Evolutionary conservation across 53 echinoderm and acorn worm species (phyloP).

Genomic region (Mesocentrotus franciscanus): DNA sequence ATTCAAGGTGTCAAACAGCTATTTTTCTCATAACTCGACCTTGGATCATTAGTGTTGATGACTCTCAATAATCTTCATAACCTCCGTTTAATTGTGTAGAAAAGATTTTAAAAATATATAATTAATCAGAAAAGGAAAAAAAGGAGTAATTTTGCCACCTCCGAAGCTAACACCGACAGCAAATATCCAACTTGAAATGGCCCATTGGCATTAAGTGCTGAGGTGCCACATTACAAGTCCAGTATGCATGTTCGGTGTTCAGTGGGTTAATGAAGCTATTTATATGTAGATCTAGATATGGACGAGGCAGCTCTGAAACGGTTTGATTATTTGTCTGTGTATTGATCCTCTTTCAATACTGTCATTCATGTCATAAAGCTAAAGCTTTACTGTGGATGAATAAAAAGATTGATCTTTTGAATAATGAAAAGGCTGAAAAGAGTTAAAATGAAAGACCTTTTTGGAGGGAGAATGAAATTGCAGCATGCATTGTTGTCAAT

Average conservation of each 20-base stretch:
- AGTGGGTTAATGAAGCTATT: neutral
- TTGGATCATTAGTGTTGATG: neutral
- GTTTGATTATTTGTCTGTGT: neutral
- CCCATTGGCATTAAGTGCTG: neutral
- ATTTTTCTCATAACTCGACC: neutral
- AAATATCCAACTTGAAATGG: neutral
- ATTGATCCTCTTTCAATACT: neutral
- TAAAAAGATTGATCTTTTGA: neutral
- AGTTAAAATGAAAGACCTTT: neutral
- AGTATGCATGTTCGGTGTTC: conserved; percentile 33
- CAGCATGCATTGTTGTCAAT: neutral
- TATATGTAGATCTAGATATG: neutral
- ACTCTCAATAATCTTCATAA: neutral
- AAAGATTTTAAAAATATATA: neutral
- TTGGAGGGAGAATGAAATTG: neutral
- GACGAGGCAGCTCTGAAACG: neutral
- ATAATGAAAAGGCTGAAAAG: neutral
- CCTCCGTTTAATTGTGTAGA: neutral
- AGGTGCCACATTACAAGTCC: neutral
- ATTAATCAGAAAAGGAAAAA: neutral
- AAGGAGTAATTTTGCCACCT: neutral
- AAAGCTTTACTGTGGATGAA: neutral
- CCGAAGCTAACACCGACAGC: neutral
- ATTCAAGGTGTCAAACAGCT: neutral
- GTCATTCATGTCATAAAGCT: neutral